Percentiles rank a stretch among this genome's conserved stretches.
Conservation (phyloP, 2,113 vertebrate genomes). For the Hippocampus zosterae region DNA sequence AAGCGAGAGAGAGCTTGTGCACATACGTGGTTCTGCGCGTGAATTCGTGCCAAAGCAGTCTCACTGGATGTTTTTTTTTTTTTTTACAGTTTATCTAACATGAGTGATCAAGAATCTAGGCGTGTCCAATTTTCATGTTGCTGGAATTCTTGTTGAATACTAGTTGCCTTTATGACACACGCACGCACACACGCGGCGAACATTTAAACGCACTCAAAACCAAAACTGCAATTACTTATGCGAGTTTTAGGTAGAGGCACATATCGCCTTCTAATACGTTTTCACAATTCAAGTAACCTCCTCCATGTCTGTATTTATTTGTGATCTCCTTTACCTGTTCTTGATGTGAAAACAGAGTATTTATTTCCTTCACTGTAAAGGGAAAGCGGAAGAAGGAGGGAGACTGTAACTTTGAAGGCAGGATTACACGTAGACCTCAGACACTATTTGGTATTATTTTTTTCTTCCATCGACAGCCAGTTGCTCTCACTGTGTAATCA, state of each 20-base stretch:
- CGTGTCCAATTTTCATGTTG: slow-evolving; percentile 22
- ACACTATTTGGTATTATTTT: slow-evolving; percentile 46
- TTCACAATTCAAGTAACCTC: neutral
- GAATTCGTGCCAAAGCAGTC: slow-evolving; percentile 13
- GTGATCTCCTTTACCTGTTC: slow-evolving; percentile 16
- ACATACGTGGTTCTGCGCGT: neutral
- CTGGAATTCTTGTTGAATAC: slow-evolving; percentile 20
- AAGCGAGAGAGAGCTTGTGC: neutral
- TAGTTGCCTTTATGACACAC: slow-evolving; percentile 7
- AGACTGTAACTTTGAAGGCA: slow-evolving; percentile 56
- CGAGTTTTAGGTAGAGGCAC: neutral
- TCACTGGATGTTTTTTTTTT: slow-evolving; percentile 5
- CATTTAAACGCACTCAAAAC: neutral
- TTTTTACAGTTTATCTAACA: slow-evolving; percentile 20
- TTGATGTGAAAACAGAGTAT: slow-evolving; percentile 25
- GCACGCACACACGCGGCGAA: slow-evolving; percentile 2
- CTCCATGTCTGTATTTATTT: neutral
- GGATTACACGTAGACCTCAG: slow-evolving; percentile 61
- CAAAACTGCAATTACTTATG: neutral
- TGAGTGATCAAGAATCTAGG: slow-evolving; percentile 6
- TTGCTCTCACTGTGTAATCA: slow-evolving; percentile 20
- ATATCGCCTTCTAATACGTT: neutral
- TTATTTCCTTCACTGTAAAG: slow-evolving; percentile 30
- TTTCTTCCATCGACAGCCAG: slow-evolving; percentile 5
- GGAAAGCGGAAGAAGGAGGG: slow-evolving; percentile 12